Evolutionary conservation across 1,140 invertebrate species (phyloP), one percentile per base, ranked within the genome.

Genomic region (Drosophila albomicans): DNA sequence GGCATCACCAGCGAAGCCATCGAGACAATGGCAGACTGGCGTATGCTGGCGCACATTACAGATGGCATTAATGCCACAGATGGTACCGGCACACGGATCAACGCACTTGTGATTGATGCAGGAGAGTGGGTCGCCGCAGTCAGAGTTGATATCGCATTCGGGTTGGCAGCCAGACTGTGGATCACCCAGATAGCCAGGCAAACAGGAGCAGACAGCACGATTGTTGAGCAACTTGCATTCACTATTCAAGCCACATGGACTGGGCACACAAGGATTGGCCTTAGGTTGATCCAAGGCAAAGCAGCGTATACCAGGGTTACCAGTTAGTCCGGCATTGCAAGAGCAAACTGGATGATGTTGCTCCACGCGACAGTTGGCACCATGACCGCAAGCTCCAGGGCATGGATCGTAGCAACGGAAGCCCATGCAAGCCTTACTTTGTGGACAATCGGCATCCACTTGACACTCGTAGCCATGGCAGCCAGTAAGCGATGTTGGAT

Each of bases 391-490:
- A 48, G 95, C 94, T 43, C 96, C 96, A 0, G 96, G 94, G 82
- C 97, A 98, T 41, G 97, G 96, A 93, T 97, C 95, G 68, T 94
- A 94, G 82, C 97, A 98, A 78, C 94, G 94, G 78, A 95, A 95
- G 13, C 95, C 95, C 79, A 97, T 95, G 81, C 97, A 98, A 38
- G 96, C 96, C 93, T 95, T 94, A 63, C 94, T 93, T n/a, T 92
- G 74, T 16, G 94, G 91, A 90, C 97, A 98, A 85, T 97, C 96
- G 51, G 95, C 94, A 89, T 97, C 95, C n/a, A 95, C 93, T 71
- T 95, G 94, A 92, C 96, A 97, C 93, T 97, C 96, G 61, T 95
- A 95, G 13, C 95, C 95, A 82, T 95, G 94, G 91, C 96, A 96
- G 48, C 96, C 95, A 63, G 94, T 90, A 28, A 94, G 71, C 76